Evolutionary conservation across 1,140 invertebrate genomes (phyloP), one percentile per base, ranked within the genome.

Genomic region (Rhopalosiphum maidis): DNA sequence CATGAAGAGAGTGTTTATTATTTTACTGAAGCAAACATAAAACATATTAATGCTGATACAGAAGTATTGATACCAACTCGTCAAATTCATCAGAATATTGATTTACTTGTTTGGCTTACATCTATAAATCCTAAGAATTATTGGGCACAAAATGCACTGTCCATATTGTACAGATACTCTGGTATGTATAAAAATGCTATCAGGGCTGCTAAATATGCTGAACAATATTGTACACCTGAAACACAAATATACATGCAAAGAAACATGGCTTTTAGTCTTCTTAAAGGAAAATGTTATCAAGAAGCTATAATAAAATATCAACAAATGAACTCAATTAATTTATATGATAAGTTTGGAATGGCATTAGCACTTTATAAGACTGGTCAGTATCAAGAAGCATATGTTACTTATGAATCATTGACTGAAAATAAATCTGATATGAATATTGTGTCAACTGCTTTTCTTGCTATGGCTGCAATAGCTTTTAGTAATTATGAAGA

Each of bases 21-120:
- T 85, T 92, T 51, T 41, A 92, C 68, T 18, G 68, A 92, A 83
- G 41, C 18, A n/a, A 91, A 48, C 8, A 82, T 41, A n/a, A 35
- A 77, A 91, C 23, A 48, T 0, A 91, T 82, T 30, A n/a, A 77
- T 11, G 30, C 43, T 21, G 35, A 85, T 54, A 0, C 77, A 48
- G n/a, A 35, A 37, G 77, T 51, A 35, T 35, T 35, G 25, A 54
- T 30, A 25, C 46, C 91, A 18, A 35, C 43, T 51, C 68, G 54
- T 37, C 60, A 51, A 92, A 25, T 82, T 15, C 46, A 37, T 21
- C 91, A 92, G 18, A 83, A 82, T 51, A 85, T 92, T 22, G 91
- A 92, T 85, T 30, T 85, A n/a, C 91, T 92, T n/a, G 41, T 35
- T 30, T 92, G 91, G 91, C 77, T 51, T 41, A 92, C 91, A 37